Conservation (phyloP, 2,797 vertebrate species). For the Pachyuromys duprasi region DNA sequence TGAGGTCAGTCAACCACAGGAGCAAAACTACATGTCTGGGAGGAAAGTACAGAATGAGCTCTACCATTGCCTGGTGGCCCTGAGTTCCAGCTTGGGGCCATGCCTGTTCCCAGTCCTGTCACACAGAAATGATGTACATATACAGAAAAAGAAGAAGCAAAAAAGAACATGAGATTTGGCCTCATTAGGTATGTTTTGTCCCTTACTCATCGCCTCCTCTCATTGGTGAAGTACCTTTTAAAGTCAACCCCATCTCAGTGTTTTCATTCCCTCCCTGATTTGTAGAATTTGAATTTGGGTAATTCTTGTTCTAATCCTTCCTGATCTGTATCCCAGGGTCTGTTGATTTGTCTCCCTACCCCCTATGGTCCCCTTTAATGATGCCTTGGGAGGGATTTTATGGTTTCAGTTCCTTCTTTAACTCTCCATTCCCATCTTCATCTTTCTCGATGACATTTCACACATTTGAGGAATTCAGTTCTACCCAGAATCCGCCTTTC, state of each 20-base stretch:
- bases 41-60: neutral
- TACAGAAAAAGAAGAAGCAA: neutral
- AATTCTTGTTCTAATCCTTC: neutral
- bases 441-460: neutral
- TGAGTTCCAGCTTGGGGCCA: neutral
- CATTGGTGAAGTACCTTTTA: neutral
- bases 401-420: neutral
- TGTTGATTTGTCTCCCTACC: neutral
- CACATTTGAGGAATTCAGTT: neutral
- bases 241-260: neutral
- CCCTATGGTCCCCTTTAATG: neutral
- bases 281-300: neutral
- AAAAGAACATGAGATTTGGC: too few relatives aligned
- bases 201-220: neutral
- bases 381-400: neutral
- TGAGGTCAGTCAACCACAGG: neutral
- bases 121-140: neutral
- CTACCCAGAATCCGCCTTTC: neutral
- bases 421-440: neutral
- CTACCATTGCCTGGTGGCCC: neutral
- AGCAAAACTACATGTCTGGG: neutral
- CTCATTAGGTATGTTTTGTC: fast-evolving
- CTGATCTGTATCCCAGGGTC: neutral
- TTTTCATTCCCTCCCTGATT: neutral
- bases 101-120: neutral